A percentile compares a stretch with the other conserved stretches of the same genome.
phyloP scores from a whole-genome alignment of 2,888 invertebrate species.

The Trileptium ribeirensis region DNA sequence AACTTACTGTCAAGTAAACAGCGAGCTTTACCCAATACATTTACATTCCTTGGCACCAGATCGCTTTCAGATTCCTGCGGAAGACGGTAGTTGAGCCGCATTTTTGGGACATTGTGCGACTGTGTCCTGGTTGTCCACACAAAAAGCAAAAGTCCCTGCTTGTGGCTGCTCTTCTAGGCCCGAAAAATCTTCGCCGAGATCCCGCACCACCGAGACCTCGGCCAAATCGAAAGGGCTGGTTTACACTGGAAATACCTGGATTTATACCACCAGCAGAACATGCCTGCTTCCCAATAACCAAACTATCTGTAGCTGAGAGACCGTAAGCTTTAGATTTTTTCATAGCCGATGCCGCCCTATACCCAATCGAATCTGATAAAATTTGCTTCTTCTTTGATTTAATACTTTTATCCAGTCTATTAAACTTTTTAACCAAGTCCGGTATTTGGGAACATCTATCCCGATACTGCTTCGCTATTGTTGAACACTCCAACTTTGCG shows the following conservation, averaged over 20 bases:
- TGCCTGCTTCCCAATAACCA: not conserved
- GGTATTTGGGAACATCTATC: not conserved
- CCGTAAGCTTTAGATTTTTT: not conserved
- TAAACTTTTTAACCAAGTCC: not conserved
- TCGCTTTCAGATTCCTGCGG: no score
- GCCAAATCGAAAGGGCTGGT: conserved; percentile 7
- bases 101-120: conserved; percentile 3
- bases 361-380: not conserved
- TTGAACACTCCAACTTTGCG: no score
- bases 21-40: not conserved
- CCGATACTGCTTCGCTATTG: not conserved
- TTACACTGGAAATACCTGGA: not conserved
- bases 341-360: not conserved
- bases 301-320: not conserved
- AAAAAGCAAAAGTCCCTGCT: not conserved
- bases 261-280: not conserved
- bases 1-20: not conserved
- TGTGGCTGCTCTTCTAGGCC: not conserved
- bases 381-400: not conserved
- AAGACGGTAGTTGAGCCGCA: no score
- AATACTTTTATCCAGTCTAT: not conserved
- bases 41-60: not conserved
- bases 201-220: not conserved
- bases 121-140: not conserved
- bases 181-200: not conserved